phyloP scores from a whole-genome alignment of 2,113 vertebrate genomes.

The Calonectris borealis region DNA sequence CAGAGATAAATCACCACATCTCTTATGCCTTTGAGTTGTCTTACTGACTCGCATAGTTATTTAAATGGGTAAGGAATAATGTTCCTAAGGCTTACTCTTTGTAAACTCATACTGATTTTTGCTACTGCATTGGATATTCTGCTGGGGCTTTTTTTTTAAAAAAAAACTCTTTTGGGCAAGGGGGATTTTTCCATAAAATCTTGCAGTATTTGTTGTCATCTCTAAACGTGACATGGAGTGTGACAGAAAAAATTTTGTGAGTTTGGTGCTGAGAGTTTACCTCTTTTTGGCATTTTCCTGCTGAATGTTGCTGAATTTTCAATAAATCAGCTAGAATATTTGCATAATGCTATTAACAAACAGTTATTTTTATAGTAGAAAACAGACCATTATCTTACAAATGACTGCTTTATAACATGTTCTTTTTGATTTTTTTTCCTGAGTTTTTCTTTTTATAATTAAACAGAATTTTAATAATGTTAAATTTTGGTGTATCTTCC shows the following conservation, averaged over 20 bases:
- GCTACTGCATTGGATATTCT: neutral
- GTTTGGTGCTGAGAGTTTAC: neutral
- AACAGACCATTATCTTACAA: neutral
- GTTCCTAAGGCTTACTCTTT: neutral
- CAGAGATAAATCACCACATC: neutral
- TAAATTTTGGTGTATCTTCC: neutral
- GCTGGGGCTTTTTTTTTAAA: neutral
- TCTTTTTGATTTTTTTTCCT: neutral
- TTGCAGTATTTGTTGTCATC: neutral
- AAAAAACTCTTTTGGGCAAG: rapidly evolving
- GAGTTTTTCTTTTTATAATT: neutral
- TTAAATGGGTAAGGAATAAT: neutral
- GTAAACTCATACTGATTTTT: neutral
- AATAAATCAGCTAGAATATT: neutral
- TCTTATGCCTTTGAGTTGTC: neutral
- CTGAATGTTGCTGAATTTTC: neutral
- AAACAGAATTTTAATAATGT: neutral
- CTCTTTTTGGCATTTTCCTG: neutral
- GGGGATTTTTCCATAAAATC: neutral
- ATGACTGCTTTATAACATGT: neutral
- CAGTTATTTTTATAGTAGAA: neutral
- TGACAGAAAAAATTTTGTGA: neutral
- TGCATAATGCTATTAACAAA: neutral
- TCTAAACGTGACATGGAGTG: rapidly evolving
- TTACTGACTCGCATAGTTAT: neutral